phyloP scores from a whole-genome alignment of 2,797 vertebrate genomes.

The Eremophila alpestris region DNA sequence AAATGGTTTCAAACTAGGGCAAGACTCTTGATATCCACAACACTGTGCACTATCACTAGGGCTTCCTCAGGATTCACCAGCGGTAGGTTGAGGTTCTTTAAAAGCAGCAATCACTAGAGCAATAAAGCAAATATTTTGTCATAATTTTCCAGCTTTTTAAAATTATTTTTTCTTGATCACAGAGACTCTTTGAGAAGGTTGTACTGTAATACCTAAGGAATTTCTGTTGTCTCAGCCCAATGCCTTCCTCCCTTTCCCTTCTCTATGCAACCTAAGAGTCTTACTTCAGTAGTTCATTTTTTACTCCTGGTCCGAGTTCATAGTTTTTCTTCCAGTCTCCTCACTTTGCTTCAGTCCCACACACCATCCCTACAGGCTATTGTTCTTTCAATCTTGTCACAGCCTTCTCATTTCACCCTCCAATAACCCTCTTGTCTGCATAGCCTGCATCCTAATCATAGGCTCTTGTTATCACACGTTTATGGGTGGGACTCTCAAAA shows the following conservation, averaged over 20 bases:
- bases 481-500: neutral
- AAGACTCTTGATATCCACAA: neutral
- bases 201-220: neutral
- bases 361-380: neutral
- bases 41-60: rapidly evolving
- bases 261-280: neutral
- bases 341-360: neutral
- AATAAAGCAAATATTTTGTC: neutral
- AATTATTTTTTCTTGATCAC: neutral
- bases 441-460: neutral
- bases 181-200: neutral
- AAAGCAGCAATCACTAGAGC: rapidly evolving
- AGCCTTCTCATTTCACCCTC: neutral
- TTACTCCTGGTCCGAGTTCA: neutral
- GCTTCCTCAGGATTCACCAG: neutral
- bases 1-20: neutral
- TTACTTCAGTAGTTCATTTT: neutral
- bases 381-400: neutral
- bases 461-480: neutral
- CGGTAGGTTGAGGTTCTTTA: neutral
- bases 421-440: neutral
- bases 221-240: neutral
- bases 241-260: neutral
- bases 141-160: neutral
- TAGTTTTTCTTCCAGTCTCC: neutral